Evolutionary conservation across 2,113 vertebrate genomes (phyloP).

Genomic region (Tinamus guttatus): DNA sequence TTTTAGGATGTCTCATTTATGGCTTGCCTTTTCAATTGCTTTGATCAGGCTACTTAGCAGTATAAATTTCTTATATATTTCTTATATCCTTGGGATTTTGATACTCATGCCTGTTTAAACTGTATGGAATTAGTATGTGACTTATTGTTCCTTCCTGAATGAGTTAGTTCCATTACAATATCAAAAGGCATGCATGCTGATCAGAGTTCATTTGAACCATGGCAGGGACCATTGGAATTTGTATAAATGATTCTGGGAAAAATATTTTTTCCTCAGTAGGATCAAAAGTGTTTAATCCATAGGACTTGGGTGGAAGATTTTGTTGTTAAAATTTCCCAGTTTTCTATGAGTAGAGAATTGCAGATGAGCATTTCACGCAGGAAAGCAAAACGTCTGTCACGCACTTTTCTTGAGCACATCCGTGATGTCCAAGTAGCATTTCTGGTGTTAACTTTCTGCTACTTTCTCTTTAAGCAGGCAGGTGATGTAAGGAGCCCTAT

Average conservation of each 20-base stretch:
- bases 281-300: not conserved
- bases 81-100: not conserved
- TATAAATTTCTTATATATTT: not conserved
- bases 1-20: not conserved
- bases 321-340: not conserved
- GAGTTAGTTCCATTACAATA: not conserved
- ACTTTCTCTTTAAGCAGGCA: not conserved
- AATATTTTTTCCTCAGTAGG: not conserved
- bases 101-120: not conserved
- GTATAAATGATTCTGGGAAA: not conserved
- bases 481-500: rapidly evolving
- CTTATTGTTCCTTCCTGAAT: not conserved
- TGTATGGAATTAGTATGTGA: not conserved
- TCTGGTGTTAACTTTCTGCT: not conserved
- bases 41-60: not conserved
- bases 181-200: not conserved
- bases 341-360: not conserved
- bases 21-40: not conserved
- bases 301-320: not conserved
- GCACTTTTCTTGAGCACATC: not conserved
- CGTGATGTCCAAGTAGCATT: not conserved
- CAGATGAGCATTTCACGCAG: not conserved
- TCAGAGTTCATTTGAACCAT: not conserved
- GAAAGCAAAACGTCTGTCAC: not conserved
- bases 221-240: not conserved